Percentiles rank a stretch among this genome's conserved stretches.
phyloP scores from a whole-genome alignment of 2,113 vertebrate genomes.

The Leuciscus idus region DNA sequence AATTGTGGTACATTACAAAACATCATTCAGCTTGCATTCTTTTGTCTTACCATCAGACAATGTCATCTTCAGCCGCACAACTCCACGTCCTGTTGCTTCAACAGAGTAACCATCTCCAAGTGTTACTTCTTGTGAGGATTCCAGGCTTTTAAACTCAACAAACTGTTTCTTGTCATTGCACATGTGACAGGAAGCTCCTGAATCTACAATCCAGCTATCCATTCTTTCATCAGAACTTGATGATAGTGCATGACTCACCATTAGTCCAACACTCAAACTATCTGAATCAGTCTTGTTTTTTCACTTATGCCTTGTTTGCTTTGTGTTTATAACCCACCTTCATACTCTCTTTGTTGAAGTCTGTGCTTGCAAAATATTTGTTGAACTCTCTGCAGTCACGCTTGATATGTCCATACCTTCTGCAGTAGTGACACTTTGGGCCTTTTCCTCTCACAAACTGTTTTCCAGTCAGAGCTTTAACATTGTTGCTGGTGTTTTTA shows the following conservation, averaged over 20 bases:
- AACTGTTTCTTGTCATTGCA: not conserved
- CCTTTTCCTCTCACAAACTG: no score
- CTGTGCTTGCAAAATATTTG: no score
- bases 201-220: not conserved
- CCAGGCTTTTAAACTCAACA: not conserved
- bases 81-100: not conserved
- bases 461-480: no score
- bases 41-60: not conserved
- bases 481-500: no score
- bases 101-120: not conserved
- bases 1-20: not conserved
- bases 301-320: not conserved
- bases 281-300: not conserved
- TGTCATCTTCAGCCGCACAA: not conserved
- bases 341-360: no score
- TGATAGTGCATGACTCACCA: not conserved
- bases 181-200: not conserved
- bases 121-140: not conserved
- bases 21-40: not conserved
- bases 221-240: not conserved
- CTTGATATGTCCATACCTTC: no score
- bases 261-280: not conserved
- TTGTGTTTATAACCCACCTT: no score
- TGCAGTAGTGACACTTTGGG: no score
- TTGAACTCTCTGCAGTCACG: no score